Percentiles rank a stretch among this genome's conserved stretches.
Evolutionary conservation across 2,888 invertebrate species (phyloP).

Genomic region (Gymnoscelis rufifasciata): DNA sequence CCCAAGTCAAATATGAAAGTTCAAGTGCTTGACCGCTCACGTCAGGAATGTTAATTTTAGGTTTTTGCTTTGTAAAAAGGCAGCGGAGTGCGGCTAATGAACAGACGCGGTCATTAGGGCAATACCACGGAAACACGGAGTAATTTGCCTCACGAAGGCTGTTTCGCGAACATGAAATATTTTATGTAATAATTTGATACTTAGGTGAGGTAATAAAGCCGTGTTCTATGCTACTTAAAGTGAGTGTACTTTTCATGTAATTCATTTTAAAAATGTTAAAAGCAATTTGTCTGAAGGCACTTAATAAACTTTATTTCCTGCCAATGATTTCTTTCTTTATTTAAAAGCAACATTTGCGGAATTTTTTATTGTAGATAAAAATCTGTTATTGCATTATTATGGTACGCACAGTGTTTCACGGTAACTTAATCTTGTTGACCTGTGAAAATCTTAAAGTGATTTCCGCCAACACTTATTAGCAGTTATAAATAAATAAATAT

Average conservation of each 20-base stretch:
- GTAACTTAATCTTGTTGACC: too few relatives aligned
- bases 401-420: too few relatives aligned
- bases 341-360: too few relatives aligned
- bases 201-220: constrained; percentile 10
- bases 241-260: constrained; percentile 1
- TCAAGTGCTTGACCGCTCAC: constrained; percentile 12
- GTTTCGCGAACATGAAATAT: constrained; percentile 32
- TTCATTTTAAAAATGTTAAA: too few relatives aligned
- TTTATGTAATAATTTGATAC: constrained; percentile 20
- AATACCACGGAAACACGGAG: constrained; percentile 40
- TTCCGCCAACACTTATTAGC: too few relatives aligned
- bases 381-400: too few relatives aligned
- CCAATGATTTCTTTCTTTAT: too few relatives aligned
- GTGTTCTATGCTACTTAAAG: constrained; percentile 4
- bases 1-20: constrained; percentile 15
- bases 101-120: constrained; percentile 43
- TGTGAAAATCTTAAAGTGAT: too few relatives aligned
- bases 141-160: constrained; percentile 31
- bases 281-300: too few relatives aligned
- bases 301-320: too few relatives aligned
- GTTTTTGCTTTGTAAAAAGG: constrained; percentile 18
- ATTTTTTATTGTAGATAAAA: too few relatives aligned
- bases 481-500: too few relatives aligned
- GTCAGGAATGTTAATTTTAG: constrained; percentile 20
- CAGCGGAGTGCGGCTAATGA: constrained; percentile 34